Conservation (phyloP, 2,888 invertebrate genomes). For the Germaria angustata region DNA sequence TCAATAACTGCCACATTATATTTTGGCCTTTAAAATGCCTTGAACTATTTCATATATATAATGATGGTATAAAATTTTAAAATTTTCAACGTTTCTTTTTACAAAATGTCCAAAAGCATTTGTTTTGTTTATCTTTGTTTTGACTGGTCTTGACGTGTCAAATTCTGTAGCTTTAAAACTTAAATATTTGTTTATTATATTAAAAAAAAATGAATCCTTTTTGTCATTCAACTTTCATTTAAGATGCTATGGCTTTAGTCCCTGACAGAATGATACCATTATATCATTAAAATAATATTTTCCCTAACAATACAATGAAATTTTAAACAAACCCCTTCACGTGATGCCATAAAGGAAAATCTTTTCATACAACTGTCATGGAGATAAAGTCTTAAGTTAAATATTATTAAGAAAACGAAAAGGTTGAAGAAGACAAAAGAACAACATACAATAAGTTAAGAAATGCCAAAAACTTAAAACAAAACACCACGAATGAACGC, state of each 20-base stretch:
- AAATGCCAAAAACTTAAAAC: slow-evolving; percentile 15
- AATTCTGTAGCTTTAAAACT: background rate
- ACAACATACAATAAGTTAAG: background rate
- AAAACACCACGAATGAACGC: slow-evolving; percentile 16
- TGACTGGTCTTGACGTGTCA: background rate
- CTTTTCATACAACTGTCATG: slow-evolving; percentile 38
- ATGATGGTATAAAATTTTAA: too few relatives aligned
- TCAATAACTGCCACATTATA: too few relatives aligned
- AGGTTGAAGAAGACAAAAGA: slow-evolving; percentile 7
- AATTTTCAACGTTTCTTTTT: too few relatives aligned
- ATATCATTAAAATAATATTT: slow-evolving; percentile 43
- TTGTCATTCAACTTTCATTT: slow-evolving; percentile 13
- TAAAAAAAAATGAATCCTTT: background rate
- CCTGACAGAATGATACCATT: slow-evolving; percentile 36
- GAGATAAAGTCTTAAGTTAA: slow-evolving; percentile 54
- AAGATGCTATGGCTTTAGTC: background rate
- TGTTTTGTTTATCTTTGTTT: background rate
- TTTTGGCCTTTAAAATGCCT: too few relatives aligned
- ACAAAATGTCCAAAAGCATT: background rate
- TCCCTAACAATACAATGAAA: background rate
- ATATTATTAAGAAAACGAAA: slow-evolving; percentile 44
- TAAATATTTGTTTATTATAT: slow-evolving; percentile 10
- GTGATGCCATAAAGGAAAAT: background rate
- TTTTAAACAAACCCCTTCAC: background rate
- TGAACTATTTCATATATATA: too few relatives aligned